Conservation (phyloP, 2,113 vertebrate genomes). For the Lanius collurio region DNA sequence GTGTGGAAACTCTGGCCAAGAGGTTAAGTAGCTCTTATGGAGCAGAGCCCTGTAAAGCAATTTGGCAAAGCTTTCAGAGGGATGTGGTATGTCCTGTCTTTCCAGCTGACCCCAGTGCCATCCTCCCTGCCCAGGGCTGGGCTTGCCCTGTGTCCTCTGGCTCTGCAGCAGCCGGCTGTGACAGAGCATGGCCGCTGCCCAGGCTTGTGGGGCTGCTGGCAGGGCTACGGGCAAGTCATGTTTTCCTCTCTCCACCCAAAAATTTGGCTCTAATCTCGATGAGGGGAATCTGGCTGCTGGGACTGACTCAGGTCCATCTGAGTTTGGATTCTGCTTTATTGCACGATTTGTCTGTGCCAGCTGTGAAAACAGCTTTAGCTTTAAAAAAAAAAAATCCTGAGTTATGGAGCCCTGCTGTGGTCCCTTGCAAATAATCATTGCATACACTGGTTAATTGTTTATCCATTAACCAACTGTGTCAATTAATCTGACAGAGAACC, state of each 20-base stretch:
- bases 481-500: background rate
- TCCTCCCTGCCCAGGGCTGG: background rate
- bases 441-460: conserved; percentile 50
- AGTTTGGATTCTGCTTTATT: background rate
- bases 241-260: background rate
- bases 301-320: background rate
- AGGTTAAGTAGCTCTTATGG: background rate
- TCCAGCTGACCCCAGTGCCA: background rate
- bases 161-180: background rate
- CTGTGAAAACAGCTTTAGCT: background rate
- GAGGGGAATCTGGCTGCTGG: background rate
- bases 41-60: background rate
- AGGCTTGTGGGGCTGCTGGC: accelerated
- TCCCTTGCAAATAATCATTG: background rate
- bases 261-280: background rate
- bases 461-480: conserved; percentile 28
- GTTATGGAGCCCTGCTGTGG: background rate
- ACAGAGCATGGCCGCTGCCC: background rate
- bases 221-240: accelerated
- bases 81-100: background rate
- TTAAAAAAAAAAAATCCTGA: background rate
- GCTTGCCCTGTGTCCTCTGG: background rate
- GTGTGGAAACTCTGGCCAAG: background rate
- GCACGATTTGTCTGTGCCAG: background rate
- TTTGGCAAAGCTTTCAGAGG: background rate